Conservation (phyloP, 2,888 invertebrate genomes). For the Cecidostiba fungosa region DNA sequence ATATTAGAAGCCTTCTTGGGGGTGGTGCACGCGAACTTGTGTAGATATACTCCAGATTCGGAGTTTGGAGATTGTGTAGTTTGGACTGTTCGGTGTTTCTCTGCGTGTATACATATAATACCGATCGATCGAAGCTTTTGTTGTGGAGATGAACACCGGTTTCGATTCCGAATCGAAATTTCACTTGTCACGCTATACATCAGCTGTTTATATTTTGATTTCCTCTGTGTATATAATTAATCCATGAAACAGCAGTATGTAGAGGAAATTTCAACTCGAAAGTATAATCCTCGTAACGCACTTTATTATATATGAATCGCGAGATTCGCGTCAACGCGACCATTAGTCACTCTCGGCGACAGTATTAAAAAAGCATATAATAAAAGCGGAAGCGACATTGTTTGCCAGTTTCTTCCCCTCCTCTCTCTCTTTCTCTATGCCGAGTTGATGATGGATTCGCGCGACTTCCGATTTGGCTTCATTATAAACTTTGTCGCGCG, state of each 20-base stretch:
- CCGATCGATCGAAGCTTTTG: not conserved
- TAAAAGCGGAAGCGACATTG: conserved; percentile 4
- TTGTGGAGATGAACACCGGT: not conserved
- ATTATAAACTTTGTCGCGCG: not conserved
- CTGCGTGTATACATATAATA: not conserved
- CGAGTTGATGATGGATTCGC: conserved; percentile 26
- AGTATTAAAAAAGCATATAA: conserved; percentile 17
- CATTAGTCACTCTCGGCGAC: conserved; percentile 6
- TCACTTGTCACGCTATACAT: not conserved
- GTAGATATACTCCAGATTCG: not conserved
- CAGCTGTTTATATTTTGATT: not conserved
- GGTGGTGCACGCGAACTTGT: not conserved
- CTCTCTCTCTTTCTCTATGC: no score
- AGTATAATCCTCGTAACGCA: no score
- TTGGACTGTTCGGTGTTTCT: not conserved
- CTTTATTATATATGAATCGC: no score
- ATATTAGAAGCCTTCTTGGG: no score
- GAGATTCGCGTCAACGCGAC: not conserved
- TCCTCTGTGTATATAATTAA: not conserved
- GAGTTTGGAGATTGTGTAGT: not conserved
- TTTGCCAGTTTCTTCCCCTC: not conserved
- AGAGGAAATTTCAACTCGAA: no score
- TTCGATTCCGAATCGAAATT: not conserved
- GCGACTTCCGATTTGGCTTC: conserved; percentile 4
- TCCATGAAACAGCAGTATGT: no score